Evolutionary conservation across 1,140 invertebrate species (phyloP).

Genomic region (Anthonomus grandis): DNA sequence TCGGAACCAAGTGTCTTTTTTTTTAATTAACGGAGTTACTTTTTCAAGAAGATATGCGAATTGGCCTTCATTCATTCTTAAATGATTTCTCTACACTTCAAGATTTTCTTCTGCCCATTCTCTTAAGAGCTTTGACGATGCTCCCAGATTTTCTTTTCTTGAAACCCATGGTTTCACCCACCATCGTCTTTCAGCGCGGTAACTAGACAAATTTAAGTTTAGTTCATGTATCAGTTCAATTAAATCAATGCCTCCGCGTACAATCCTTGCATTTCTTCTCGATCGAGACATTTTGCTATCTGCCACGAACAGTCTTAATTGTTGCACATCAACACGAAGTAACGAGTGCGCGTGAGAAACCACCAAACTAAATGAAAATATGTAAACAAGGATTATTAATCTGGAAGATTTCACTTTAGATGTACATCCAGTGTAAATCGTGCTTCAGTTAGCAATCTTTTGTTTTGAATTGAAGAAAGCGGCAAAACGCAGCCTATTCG

Average conservation of each 20-base stretch:
- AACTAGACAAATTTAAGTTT: not conserved
- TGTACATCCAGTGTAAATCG: too few species aligned
- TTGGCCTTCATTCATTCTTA: too few species aligned
- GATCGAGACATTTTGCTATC: slow-evolving; percentile 4
- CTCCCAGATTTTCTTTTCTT: slow-evolving; percentile 14
- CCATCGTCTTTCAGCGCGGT: not conserved
- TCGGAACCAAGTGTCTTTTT: too few species aligned
- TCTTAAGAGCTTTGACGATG: slow-evolving; percentile 14
- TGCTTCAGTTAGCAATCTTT: too few species aligned
- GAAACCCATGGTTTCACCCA: slow-evolving; percentile 5
- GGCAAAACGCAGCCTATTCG: too few species aligned
- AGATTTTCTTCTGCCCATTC: slow-evolving; percentile 4
- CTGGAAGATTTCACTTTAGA: slow-evolving; percentile 1
- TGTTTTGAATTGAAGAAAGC: too few species aligned
- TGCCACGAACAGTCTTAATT: not conserved
- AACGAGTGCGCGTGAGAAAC: not conserved
- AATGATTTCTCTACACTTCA: slow-evolving; percentile 2
- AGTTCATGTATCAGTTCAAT: slow-evolving; percentile 2
- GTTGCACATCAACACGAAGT: not conserved
- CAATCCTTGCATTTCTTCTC: slow-evolving; percentile 1
- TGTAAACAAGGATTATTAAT: slow-evolving; percentile 9
- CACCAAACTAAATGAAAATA: slow-evolving; percentile 9
- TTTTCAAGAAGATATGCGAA: too few species aligned
- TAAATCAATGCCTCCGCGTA: not conserved
- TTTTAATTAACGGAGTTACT: slow-evolving; percentile 8